Base-by-base conservation (phyloP, 1,140 invertebrate genomes). In the Alviniconcha marisindica region DNA sequence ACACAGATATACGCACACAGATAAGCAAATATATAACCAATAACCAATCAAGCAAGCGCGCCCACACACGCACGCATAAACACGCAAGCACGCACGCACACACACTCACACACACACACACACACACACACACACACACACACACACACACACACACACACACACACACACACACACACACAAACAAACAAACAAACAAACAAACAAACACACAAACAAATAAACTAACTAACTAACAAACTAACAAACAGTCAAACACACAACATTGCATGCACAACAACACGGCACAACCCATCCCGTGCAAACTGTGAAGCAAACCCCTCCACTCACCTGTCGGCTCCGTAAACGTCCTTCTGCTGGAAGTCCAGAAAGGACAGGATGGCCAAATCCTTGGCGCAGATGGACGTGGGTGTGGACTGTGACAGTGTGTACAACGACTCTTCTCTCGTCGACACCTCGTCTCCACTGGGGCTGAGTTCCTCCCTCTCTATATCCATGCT, bases 381-480 rank as follows among this genome's bases (percentile, higher is more conserved):
- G 0, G 69, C 38, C 14, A 71, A 36, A 24, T 71, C 69, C 69
- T 71, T 71, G 69, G 69, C 10, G 2, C 36, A 33, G 4, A 18
- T 10, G 14, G 69, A 71, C 7, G 69, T 21, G 36, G 69, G 24
- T 3, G 69, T 71, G 36, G 36, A 71, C 38, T 71, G 69, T 0
- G 69, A 71, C 38, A 71, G 36, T 15, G 69, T 71, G 69, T 71
- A 71, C 69, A 71, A 36, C 1, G 69, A 71, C 33, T 71, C 69
- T 18, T 71, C 69, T 15, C 69, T 14, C 2, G 69, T 40, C 5
- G 69, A 71, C 69, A 36, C 40, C 33, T 71, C 69, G 5, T 71
- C 69, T 5, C 69, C 69, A 24, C 69, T 71, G 69, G 69, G 69
- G 36, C 69, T 71, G 10, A 24, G 15, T 15, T 71, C 69, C 7